Percentiles rank a stretch among this genome's conserved stretches.
phyloP scores from a whole-genome alignment of 2,113 vertebrate species.

The Procapra przewalskii region DNA sequence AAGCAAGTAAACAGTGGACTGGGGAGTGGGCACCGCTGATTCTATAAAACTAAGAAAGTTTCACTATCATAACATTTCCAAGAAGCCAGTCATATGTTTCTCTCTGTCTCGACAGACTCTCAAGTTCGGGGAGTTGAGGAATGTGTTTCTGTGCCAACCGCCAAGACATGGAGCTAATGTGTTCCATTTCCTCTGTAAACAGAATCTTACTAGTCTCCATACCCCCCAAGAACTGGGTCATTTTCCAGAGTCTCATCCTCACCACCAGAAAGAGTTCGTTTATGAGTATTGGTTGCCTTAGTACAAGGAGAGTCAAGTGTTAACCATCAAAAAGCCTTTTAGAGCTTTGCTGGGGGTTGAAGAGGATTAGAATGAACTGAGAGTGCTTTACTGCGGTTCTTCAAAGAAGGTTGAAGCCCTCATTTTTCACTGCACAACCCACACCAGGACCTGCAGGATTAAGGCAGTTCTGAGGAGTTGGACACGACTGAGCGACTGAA shows the following conservation, averaged over 20 bases:
- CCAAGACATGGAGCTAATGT: neutral
- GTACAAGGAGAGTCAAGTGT: neutral
- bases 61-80: neutral
- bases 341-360: neutral
- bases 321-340: neutral
- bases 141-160: neutral
- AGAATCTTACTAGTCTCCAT: neutral
- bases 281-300: neutral
- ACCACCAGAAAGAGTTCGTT: neutral
- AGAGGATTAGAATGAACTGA: neutral
- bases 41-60: neutral
- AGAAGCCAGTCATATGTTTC: neutral
- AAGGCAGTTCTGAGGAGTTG: neutral
- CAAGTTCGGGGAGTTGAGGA: neutral
- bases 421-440: neutral
- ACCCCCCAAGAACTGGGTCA: neutral
- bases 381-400: neutral
- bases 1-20: neutral
- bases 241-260: neutral
- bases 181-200: neutral
- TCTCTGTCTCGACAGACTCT: neutral
- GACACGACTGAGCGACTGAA: too few relatives aligned
- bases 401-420: neutral
- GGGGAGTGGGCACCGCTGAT: neutral
- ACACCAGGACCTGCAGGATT: neutral